Conservation (phyloP, 2,113 vertebrate genomes). For the Aleadryas rufinucha region DNA sequence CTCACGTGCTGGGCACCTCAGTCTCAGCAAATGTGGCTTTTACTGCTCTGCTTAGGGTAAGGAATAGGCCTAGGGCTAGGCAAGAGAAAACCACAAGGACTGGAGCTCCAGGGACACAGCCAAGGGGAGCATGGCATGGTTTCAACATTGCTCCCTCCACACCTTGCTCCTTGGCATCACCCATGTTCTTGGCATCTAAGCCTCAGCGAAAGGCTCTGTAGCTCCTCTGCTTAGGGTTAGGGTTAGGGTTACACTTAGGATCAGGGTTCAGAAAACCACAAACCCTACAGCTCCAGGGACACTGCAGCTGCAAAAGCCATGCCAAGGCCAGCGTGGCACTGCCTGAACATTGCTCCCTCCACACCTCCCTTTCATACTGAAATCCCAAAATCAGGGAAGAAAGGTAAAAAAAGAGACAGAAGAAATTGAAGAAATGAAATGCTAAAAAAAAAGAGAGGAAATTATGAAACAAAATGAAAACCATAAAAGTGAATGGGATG, state of each 20-base stretch:
- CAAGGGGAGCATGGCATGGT: accelerated
- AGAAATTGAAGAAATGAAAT: not conserved
- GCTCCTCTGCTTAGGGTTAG: not conserved
- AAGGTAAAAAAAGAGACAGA: not conserved
- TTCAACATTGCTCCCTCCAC: not conserved
- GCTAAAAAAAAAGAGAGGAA: not conserved
- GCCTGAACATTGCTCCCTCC: not conserved
- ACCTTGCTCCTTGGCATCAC: not conserved
- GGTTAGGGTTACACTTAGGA: too few species aligned
- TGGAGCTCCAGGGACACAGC: not conserved
- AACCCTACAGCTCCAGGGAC: not conserved
- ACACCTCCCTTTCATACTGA: not conserved
- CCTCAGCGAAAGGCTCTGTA: not conserved
- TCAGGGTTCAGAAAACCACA: too few species aligned
- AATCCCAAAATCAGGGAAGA: not conserved
- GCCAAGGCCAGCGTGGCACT: accelerated
- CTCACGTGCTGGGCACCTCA: too few species aligned
- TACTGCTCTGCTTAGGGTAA: not conserved
- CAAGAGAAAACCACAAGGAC: not conserved
- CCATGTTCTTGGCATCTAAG: not conserved
- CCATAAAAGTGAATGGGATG: not conserved
- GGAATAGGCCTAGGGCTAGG: not conserved
- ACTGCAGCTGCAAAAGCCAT: not conserved
- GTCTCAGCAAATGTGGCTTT: not conserved
- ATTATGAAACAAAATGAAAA: not conserved